Percentiles rank a stretch among this genome's conserved stretches.
Conservation (phyloP, 1,140 invertebrate species). For the Cryptotermes secundus region DNA sequence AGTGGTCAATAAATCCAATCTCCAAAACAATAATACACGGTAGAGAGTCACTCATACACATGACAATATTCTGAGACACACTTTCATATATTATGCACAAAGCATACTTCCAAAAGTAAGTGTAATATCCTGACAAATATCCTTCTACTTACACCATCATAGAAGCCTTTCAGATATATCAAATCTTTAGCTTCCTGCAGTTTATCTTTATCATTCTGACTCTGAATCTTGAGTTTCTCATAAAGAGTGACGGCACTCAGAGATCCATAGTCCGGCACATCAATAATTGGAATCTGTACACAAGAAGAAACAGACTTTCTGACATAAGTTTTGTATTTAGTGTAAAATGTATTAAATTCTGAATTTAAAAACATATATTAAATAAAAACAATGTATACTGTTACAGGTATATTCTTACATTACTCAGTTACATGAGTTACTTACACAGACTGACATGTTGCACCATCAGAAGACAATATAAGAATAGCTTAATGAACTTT, state of each 20-base stretch:
- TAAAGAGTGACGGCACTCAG: constrained; percentile 82
- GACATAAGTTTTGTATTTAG: too few relatives aligned
- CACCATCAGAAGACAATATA: too few relatives aligned
- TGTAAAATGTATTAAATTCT: too few relatives aligned
- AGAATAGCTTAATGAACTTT: too few relatives aligned
- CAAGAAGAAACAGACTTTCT: constrained; percentile 26
- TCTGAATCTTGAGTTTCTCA: constrained; percentile 91
- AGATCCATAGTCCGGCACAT: constrained; percentile 87
- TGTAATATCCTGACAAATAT: not conserved
- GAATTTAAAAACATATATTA: too few relatives aligned
- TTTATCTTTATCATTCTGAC: constrained; percentile 96
- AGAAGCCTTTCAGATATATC: constrained; percentile 97
- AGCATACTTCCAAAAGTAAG: not conserved
- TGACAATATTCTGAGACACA: not conserved
- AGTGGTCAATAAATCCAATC: too few relatives aligned
- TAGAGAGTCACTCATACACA: too few relatives aligned
- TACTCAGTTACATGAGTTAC: too few relatives aligned
- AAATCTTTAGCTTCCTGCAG: constrained; percentile 92
- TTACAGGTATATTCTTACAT: too few relatives aligned
- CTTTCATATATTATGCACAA: not conserved
- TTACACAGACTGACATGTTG: too few relatives aligned
- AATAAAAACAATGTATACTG: too few relatives aligned
- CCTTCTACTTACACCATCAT: constrained; percentile 66
- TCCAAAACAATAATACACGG: too few relatives aligned
- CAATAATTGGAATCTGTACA: constrained; percentile 81